Evolutionary conservation across 2,797 vertebrate genomes (phyloP).

Genomic region (Sphenopsis melanotis): DNA sequence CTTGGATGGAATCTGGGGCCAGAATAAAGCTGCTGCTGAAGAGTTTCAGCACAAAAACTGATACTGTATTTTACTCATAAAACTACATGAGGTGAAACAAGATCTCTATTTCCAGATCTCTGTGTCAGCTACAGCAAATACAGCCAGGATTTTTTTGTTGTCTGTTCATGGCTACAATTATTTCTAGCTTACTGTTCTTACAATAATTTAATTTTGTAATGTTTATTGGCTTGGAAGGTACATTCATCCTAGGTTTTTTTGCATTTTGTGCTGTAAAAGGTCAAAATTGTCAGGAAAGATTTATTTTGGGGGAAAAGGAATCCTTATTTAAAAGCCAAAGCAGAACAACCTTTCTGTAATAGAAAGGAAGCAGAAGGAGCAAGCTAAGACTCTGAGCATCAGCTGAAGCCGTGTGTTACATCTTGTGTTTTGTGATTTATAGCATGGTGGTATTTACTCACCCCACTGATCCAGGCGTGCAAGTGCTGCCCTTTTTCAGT

Average conservation of each 20-base stretch:
- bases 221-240: conserved; percentile 30
- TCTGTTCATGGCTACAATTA: neutral
- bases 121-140: neutral
- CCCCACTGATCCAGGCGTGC: rapidly evolving
- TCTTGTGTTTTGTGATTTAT: neutral
- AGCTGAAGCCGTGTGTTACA: neutral
- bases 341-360: neutral
- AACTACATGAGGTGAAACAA: rapidly evolving
- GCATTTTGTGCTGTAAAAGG: conserved; percentile 41
- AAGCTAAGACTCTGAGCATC: neutral
- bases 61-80: neutral
- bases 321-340: neutral
- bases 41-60: neutral
- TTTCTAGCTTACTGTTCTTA: neutral
- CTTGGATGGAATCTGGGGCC: neutral
- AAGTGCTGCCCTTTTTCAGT: neutral
- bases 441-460: neutral
- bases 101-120: neutral
- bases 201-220: neutral
- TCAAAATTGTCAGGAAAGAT: conserved; percentile 58
- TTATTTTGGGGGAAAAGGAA: neutral
- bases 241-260: conserved; percentile 4
- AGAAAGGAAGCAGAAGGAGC: neutral
- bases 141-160: neutral
- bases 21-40: neutral